Evolutionary conservation across 2,888 invertebrate genomes (phyloP).

Genomic region (Ypsolopha sequella): DNA sequence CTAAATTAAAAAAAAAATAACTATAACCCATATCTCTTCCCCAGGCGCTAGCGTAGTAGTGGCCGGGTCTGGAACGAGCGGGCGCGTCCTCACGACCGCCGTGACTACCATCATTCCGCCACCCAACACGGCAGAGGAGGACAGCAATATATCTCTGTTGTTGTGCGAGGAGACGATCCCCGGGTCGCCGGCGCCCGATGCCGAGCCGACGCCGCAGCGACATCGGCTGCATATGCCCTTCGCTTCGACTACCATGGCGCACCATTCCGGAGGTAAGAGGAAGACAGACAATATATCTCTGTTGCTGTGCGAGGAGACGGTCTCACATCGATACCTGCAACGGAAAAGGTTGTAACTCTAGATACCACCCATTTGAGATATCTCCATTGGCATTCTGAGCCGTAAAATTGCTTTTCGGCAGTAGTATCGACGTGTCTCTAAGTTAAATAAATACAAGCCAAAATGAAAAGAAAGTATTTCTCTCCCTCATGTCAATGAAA

Average conservation of each 20-base stretch:
- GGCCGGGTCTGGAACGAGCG: slow-evolving; percentile 13
- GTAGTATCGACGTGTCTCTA: too few species aligned
- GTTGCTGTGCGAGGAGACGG: slow-evolving; percentile 89
- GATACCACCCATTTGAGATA: too few species aligned
- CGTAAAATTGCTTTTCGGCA: too few species aligned
- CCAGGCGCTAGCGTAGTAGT: slow-evolving; percentile 11
- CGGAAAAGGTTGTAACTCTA: too few species aligned
- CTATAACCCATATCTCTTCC: too few species aligned
- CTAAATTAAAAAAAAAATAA: too few species aligned
- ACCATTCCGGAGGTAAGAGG: slow-evolving; percentile 4
- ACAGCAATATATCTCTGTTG: slow-evolving; percentile 80
- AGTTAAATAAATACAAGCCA: too few species aligned
- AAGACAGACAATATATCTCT: slow-evolving; percentile 71
- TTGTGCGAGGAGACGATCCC: slow-evolving; percentile 93
- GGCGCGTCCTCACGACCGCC: slow-evolving; percentile 13
- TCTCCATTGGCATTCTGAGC: too few species aligned
- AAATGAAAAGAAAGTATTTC: too few species aligned
- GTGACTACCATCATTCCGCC: neutral
- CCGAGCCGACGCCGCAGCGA: slow-evolving; percentile 61
- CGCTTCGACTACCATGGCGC: slow-evolving; percentile 62
- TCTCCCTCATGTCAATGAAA: too few species aligned
- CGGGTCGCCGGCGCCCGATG: slow-evolving; percentile 85
- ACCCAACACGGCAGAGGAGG: slow-evolving; percentile 42
- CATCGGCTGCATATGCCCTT: slow-evolving; percentile 76
- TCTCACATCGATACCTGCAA: too few species aligned